phyloP scores from a whole-genome alignment of 2,113 vertebrate species.

The Paralichthys olivaceus region DNA sequence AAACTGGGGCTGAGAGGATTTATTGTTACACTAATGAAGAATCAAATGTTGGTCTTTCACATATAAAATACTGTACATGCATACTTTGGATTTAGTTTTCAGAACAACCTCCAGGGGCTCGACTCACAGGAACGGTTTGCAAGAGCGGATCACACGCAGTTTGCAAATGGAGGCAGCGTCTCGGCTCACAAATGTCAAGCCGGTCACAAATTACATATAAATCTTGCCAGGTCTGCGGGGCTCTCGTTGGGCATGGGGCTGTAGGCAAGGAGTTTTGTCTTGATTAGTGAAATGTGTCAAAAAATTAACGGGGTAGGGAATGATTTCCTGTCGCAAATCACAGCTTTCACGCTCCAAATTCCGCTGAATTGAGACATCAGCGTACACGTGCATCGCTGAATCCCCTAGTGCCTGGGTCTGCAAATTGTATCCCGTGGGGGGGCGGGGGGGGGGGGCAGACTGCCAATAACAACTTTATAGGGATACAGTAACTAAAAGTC shows the following conservation, averaged over 20 bases:
- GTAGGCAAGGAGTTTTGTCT: constrained; percentile 7
- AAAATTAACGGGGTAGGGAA: constrained; percentile 29
- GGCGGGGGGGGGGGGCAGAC: constrained; percentile 10
- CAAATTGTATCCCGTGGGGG: constrained; percentile 36
- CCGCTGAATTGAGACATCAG: constrained; percentile 4
- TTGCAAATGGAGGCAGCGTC: constrained; percentile 15
- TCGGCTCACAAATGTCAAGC: background rate
- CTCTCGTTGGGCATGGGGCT: background rate
- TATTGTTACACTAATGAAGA: background rate
- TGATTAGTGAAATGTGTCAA: constrained; percentile 29
- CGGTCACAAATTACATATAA: constrained; percentile 2
- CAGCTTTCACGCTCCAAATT: constrained; percentile 36
- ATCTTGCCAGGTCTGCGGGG: background rate
- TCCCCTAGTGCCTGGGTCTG: constrained; percentile 13
- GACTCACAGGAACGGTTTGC: constrained; percentile 22
- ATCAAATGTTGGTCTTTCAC: background rate
- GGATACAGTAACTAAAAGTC: constrained; percentile 5
- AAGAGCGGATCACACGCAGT: background rate
- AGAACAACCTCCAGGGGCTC: constrained; percentile 1
- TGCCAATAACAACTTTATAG: constrained; percentile 30
- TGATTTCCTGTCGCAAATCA: constrained; percentile 34
- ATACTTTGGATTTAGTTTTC: constrained; percentile 3
- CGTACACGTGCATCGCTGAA: constrained; percentile 26
- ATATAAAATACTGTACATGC: background rate
- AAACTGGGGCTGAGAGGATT: background rate